Evolutionary conservation across 2,113 vertebrate genomes (phyloP), one percentile per base, ranked within the genome.

Genomic region (Cygnus atratus): DNA sequence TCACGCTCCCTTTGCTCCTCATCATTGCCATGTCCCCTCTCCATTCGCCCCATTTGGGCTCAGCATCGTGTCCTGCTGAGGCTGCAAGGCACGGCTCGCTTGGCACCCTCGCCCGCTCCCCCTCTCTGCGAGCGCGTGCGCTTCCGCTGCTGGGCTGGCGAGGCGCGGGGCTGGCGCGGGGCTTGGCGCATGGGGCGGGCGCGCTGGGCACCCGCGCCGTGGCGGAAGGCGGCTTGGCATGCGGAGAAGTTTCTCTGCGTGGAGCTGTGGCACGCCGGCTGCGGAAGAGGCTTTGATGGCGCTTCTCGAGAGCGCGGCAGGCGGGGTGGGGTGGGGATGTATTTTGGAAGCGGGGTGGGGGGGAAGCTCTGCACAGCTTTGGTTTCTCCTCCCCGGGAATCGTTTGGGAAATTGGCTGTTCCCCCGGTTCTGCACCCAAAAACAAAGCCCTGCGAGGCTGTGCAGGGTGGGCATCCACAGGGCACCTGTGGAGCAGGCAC

Each of bases 51-150:
- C 26, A 0, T 9, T 22, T 4, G 2, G 48, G 41, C 72, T 70
- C 15, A 2, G 43, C 35, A 0, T n/a, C 90, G 9, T 57, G 3
- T 41, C 84, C 76, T 43, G 4, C 31, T 28, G 62, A 3, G 1
- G 43, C 71, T 39, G 25, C 16, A 31, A 41, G 1, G 39, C 7
- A 9, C 50, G 11, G 21, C 84, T 68, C 4, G 1, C 63, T 76
- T 59, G 84, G 94, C 84, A 35, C 37, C 70, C 77, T 84, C 66
- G 81, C 89, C 89, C 21, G 8, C n/a, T 59, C 31, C 37, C 48
- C 54, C 71, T 70, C 29, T 76, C 74, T 46, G 59, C 2, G 13
- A 65, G 80, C 43, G 7, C n/a, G 10, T 8, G 7, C 4, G 22
- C 57, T 92, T 77, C 95, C 58, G 16, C 43, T 50, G 73, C 85